Evolutionary conservation across 1,140 invertebrate genomes (phyloP).

Genomic region (Monomorium pharaonis): DNA sequence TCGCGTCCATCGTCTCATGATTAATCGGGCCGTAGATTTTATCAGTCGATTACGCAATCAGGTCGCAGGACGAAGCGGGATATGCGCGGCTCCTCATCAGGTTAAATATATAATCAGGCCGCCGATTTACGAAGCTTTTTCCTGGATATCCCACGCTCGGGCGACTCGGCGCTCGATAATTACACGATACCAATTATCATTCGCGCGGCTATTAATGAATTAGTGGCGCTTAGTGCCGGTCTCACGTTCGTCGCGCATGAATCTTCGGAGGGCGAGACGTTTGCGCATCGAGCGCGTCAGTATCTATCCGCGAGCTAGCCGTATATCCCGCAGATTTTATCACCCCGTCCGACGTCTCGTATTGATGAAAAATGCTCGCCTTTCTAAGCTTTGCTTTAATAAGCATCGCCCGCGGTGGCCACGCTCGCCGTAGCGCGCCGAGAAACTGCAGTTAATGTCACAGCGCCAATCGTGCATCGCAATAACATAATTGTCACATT

Average conservation of each 20-base stretch:
- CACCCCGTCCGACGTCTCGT: not conserved
- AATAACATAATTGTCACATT: conserved; percentile 17
- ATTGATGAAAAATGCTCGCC: conserved; percentile 22
- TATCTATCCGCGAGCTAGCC: conserved; percentile 39
- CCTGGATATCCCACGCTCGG: conserved; percentile 43
- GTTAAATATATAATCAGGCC: conserved; percentile 56
- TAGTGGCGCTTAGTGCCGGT: conserved; percentile 60
- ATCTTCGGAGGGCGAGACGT: conserved; percentile 50
- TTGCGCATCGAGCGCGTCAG: not conserved
- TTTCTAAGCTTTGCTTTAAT: conserved; percentile 35
- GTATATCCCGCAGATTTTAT: conserved; percentile 42
- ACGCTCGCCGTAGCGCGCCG: conserved; percentile 1
- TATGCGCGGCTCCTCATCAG: conserved; percentile 24
- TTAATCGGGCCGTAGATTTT: conserved; percentile 28
- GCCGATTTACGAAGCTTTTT: conserved; percentile 18
- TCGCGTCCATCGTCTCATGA: not conserved
- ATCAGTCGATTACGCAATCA: conserved; percentile 23
- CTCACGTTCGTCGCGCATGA: conserved; percentile 65
- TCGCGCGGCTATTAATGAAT: conserved; percentile 71
- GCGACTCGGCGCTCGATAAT: conserved; percentile 42
- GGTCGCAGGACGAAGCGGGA: not conserved
- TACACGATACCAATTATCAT: conserved; percentile 72
- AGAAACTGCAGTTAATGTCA: conserved; percentile 42
- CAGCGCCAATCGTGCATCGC: not conserved
- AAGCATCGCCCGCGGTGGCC: conserved; percentile 45